phyloP scores from a whole-genome alignment of 2,113 vertebrate genomes.

The Recurvirostra avosetta region DNA sequence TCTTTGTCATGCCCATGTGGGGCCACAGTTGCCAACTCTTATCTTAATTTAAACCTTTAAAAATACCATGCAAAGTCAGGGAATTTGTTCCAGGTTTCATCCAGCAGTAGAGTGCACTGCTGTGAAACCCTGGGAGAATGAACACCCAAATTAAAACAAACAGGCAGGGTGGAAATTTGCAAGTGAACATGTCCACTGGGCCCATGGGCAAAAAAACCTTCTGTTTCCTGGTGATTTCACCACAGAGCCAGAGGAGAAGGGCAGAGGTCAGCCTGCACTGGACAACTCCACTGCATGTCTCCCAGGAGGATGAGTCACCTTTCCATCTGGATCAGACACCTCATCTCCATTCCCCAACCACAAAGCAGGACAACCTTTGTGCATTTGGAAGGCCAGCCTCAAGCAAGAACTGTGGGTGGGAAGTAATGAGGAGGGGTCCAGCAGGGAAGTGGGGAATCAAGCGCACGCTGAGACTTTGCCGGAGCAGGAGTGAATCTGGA shows the following conservation, averaged over 20 bases:
- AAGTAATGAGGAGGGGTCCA: not conserved
- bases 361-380: not conserved
- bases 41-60: not conserved
- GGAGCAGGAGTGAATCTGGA: not conserved
- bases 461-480: fast-evolving
- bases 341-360: not conserved
- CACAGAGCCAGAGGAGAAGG: not conserved
- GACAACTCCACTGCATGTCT: not conserved
- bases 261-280: not conserved
- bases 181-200: not conserved
- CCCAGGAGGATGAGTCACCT: not conserved
- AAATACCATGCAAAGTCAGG: fast-evolving
- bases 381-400: not conserved
- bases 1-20: not conserved
- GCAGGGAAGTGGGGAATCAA: not conserved
- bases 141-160: not conserved
- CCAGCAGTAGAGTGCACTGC: not conserved
- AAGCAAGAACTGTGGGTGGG: not conserved
- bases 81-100: not conserved
- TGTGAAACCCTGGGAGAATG: not conserved
- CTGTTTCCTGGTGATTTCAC: not conserved
- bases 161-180: not conserved
- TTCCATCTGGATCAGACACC: not conserved
- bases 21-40: not conserved
- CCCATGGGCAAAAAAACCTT: not conserved